Evolutionary conservation across 2,888 invertebrate species (phyloP), one percentile per base, ranked within the genome.

Genomic region (Amblyteles armatorius): DNA sequence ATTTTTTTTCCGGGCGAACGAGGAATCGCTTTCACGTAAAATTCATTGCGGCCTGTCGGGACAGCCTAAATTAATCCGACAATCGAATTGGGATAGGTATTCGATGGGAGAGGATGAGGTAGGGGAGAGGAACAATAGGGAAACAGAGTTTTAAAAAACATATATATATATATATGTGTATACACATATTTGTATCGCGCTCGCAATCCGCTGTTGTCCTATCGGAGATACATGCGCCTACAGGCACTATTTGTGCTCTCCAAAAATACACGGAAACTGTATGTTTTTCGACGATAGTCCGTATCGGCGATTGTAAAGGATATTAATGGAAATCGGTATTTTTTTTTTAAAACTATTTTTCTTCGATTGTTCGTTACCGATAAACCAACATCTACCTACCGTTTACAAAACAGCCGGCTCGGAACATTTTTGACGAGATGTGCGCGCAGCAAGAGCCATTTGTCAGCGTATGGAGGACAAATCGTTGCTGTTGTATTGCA

Each of bases 1-100:
- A 60, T 36, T 26, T 22, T 69, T 69, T 7, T 13, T 26, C 13
- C 16, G 55, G 19, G 33, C 60, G 78, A 83, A 83, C 83, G 79
- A 63, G 74, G n/a, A 83, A 83, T 83, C 52, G 83, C 83, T 83
- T 79, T 83, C 44, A 79, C 79, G 74, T 69, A 83, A 83, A 83
- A 83, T 79, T 60, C 83, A 68, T 69, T 79, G 83, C 68, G 83
- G 83, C 74, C 83, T 73, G 69, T 52, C 60, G 73, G 68, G 69
- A 74, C 69, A 79, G 79, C 74, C 44, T 68, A 68, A 74, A 83
- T 79, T 83, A 83, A 83, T 83, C 83, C 83, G 83, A 74, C 73
- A 83, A 79, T 83, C 83, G 79, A 79, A 83, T 83, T 52, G 74
- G 33, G n/a, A 22, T 44, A 40, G 67, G 26, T 72, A 52, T 72